phyloP scores from a whole-genome alignment of 2,113 vertebrate genomes.

The Neotragus pygmaeus region DNA sequence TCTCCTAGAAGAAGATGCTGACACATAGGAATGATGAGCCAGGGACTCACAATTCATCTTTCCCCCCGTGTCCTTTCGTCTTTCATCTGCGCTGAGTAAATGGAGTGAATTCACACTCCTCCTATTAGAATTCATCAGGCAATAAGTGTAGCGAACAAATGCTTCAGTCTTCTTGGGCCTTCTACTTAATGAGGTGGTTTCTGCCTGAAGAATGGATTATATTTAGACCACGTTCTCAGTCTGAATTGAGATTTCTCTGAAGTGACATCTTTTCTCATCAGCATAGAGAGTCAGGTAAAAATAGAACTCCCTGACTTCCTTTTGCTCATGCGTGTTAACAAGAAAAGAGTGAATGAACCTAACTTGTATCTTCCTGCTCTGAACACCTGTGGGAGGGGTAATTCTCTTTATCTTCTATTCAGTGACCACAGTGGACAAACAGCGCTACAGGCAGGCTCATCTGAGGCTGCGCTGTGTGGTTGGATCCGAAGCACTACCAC shows the following conservation, averaged over 20 bases:
- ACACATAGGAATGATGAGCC: not conserved
- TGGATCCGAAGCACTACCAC: not conserved
- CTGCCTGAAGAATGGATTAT: constrained; percentile 50
- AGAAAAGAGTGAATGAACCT: constrained; percentile 50
- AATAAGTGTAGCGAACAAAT: not conserved
- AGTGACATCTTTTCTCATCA: constrained; percentile 60
- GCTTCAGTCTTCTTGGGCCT: not conserved
- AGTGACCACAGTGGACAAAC: not conserved
- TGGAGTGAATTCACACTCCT: constrained; percentile 2
- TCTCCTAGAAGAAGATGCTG: not conserved
- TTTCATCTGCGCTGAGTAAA: not conserved
- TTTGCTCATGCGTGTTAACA: constrained; percentile 21
- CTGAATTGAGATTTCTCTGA: constrained; percentile 53
- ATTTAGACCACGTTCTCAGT: constrained; percentile 58
- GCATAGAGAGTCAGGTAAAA: constrained; percentile 45
- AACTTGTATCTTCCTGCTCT: not conserved
- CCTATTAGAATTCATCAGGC: constrained; percentile 43
- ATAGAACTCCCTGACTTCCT: constrained; percentile 45
- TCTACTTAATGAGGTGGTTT: constrained; percentile 59
- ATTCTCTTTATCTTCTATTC: not conserved
- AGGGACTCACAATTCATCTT: not conserved
- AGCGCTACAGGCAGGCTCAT: not conserved
- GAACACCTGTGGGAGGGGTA: not conserved
- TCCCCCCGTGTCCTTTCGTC: not conserved
- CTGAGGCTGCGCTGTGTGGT: not conserved